These are phyloP conservation scores for Chamaetylas fuelleborni DNA, from an alignment of 2,113 vertebrate species.

Conservation along the genomic window DNA sequence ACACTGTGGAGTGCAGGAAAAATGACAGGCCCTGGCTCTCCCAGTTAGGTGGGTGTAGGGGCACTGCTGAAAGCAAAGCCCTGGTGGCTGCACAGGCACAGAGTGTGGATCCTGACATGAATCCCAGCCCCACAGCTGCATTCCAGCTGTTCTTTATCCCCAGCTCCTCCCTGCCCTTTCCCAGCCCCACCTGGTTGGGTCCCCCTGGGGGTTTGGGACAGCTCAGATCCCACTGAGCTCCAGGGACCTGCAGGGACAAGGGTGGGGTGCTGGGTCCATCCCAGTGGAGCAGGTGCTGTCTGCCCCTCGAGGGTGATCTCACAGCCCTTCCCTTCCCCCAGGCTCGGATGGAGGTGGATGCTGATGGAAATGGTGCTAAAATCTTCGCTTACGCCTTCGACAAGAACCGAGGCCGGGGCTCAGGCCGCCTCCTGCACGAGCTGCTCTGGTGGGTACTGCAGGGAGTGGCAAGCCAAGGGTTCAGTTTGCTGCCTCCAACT, in stretches of 20 bases:
- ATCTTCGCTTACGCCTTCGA: conserved; percentile 98
- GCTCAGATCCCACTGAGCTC: background rate
- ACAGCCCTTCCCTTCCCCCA: conserved; percentile 20
- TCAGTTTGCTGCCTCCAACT: background rate
- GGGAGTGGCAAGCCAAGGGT: fast-evolving
- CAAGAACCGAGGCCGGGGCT: conserved; percentile 92
- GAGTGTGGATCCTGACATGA: background rate
- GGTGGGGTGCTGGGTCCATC: fast-evolving
- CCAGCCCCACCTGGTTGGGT: background rate
- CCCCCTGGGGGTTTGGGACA: background rate
- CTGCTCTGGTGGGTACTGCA: conserved; percentile 87
- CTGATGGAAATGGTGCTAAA: conserved; percentile 96
- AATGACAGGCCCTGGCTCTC: background rate
- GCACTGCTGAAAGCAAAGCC: background rate
- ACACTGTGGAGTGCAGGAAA: fast-evolving
- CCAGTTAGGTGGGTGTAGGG: background rate
- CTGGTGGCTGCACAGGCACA: background rate
- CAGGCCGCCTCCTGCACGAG: conserved; percentile 91
- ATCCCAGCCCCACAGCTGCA: background rate
- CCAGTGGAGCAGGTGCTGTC: background rate
- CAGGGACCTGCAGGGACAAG: background rate
- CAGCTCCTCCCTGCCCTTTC: background rate
- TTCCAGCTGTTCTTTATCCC: background rate
- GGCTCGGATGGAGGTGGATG: conserved; percentile 98
- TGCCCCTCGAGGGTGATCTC: background rate